Evolutionary conservation across 1,140 invertebrate species (phyloP).

Genomic region (Rhagoletis zephyria): DNA sequence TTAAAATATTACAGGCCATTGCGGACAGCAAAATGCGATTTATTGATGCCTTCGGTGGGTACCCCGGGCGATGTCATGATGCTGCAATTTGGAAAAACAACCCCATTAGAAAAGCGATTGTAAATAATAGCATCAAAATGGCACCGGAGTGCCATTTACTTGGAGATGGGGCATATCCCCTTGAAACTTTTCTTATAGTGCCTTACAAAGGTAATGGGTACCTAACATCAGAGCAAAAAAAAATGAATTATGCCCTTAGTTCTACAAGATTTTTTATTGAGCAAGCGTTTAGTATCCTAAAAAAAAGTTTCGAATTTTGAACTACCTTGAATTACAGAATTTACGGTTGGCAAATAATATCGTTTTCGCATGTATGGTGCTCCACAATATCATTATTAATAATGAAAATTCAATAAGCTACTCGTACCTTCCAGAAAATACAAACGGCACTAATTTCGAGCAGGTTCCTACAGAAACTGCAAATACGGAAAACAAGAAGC

Average conservation of each 20-base stretch:
- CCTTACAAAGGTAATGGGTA: neutral
- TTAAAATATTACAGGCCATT: neutral
- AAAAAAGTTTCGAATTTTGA: constrained; percentile 5
- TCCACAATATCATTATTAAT: too few relatives aligned
- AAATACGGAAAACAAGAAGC: too few relatives aligned
- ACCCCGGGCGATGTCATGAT: neutral
- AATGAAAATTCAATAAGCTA: too few relatives aligned
- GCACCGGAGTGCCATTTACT: neutral
- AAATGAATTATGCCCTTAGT: neutral
- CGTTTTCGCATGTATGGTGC: too few relatives aligned
- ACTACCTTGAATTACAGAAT: too few relatives aligned
- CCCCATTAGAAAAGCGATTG: neutral
- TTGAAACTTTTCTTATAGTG: neutral
- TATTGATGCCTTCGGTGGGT: neutral
- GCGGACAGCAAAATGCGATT: constrained; percentile 2
- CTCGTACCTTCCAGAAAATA: too few relatives aligned
- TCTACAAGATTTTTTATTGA: neutral
- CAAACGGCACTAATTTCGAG: too few relatives aligned
- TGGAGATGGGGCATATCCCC: constrained; percentile 17
- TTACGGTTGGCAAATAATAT: too few relatives aligned
- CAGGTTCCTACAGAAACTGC: too few relatives aligned
- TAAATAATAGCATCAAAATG: neutral
- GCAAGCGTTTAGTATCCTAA: neutral
- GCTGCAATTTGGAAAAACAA: neutral
- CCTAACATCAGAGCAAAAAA: neutral